Base-by-base conservation (phyloP, 2,888 invertebrate genomes). In the Diaprepes abbreviatus region DNA sequence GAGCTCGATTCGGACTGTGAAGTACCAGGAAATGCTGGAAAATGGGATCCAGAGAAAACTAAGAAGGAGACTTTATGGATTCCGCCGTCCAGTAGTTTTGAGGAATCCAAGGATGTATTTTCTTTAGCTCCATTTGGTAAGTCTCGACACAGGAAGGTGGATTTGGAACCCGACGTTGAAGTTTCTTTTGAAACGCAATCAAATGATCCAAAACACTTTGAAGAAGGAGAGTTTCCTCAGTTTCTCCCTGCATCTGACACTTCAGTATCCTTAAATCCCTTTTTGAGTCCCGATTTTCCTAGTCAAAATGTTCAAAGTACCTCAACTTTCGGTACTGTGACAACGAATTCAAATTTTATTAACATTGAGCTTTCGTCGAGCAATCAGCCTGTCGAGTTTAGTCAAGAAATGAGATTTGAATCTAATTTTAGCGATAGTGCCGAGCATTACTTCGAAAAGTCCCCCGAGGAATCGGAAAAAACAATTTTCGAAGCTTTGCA, bases 1-100 rank as follows among this genome's bases (percentile, higher is more conserved):
- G 93, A 93, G 77, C 82, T 93, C n/a, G 91, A 91, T 75, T 88
- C 88, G 0, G 89, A 90, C 19, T 86, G 85, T 31, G 86, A 83
- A 16, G 82, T 75, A n/a, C 83, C 81, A 74, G 77, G 76, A 28
- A 77, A 77, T 52, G 19, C 60, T 12, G 52, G 67, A 0, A 79
- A 74, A 14, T 74, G 74, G 73, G 40, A 69, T 38, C 67, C 76
- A 17, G 80, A 82, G 78, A 77, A 77, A 1, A 76, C 75, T 21
- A 76, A 77, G 19, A 57, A 68, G 12, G 68, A 68, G 21, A 76
- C 74, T 52, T 71, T 82, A 52, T 84, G 83, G 83, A 82, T 83
- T 36, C 78, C 83, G 31, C 81, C 82, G 2, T 80, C 81, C 2
- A 81, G 81, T 75, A 79, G 82, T 75, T 79, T 80, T 24, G 85